These are phyloP conservation scores for Micronycteris hirsuta DNA, from an alignment of 2,113 vertebrate species.

Conservation along the genomic window DNA sequence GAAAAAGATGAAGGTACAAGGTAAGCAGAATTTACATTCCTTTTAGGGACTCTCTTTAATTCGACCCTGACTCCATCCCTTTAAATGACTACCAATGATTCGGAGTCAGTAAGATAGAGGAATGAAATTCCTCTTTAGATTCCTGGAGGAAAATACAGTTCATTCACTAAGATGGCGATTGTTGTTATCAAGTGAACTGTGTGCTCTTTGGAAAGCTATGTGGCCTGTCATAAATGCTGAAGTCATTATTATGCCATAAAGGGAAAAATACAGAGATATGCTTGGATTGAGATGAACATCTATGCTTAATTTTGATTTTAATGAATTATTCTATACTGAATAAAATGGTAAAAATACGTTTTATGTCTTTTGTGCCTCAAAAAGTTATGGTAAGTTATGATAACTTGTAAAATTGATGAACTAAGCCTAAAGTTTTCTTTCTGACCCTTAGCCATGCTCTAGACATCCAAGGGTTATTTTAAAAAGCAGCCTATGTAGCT, in stretches of 20 bases:
- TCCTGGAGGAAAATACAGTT: neutral
- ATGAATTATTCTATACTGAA: neutral
- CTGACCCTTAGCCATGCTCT: neutral
- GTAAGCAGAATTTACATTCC: neutral
- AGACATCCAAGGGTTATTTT: neutral
- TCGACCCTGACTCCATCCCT: neutral
- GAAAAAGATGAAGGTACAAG: neutral
- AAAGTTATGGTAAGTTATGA: neutral
- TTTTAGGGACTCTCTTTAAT: neutral
- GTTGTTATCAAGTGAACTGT: neutral
- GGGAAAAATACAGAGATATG: neutral
- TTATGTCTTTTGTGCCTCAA: neutral
- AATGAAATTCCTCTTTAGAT: neutral
- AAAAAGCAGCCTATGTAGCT: neutral
- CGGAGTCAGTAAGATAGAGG: neutral
- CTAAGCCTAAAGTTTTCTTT: neutral
- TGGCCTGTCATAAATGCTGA: neutral
- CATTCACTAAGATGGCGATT: neutral
- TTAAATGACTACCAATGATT: neutral
- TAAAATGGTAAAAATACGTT: neutral
- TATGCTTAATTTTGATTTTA: neutral
- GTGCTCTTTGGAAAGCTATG: neutral
- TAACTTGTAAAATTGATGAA: neutral
- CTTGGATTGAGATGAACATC: neutral
- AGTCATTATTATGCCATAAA: neutral